Conservation (phyloP, 2,797 vertebrate species). For the Notamacropus eugenii region DNA sequence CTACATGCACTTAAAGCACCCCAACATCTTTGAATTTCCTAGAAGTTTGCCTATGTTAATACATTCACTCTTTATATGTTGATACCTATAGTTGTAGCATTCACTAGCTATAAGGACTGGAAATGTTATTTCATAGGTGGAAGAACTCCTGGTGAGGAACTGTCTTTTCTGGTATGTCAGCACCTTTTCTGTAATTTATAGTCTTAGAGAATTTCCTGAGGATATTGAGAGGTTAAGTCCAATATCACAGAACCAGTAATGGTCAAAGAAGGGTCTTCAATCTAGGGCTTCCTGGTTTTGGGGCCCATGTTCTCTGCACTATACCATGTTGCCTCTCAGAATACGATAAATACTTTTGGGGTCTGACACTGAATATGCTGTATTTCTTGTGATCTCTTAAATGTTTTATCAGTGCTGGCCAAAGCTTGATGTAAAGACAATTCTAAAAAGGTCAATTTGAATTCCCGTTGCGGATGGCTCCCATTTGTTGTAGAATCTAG, state of each 20-base stretch:
- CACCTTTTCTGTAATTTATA: not conserved
- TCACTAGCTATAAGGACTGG: constrained; percentile 57
- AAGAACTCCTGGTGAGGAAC: not conserved
- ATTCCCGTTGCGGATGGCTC: constrained; percentile 42
- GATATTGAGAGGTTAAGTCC: not conserved
- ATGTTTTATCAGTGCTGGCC: not conserved
- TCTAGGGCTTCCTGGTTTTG: not conserved
- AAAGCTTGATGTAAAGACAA: not conserved
- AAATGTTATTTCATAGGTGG: not conserved
- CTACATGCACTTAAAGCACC: constrained; percentile 47
- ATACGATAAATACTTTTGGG: constrained; percentile 59
- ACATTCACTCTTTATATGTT: constrained; percentile 58
- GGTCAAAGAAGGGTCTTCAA: not conserved
- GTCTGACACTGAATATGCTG: constrained; percentile 42
- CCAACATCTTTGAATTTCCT: constrained; percentile 51
- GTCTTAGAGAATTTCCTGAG: not conserved
- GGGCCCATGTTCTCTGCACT: not conserved
- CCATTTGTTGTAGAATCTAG: constrained; percentile 5
- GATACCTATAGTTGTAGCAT: constrained; percentile 43
- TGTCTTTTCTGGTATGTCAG: not conserved
- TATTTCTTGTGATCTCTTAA: constrained; percentile 51
- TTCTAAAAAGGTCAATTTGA: not conserved
- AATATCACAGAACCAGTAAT: not conserved
- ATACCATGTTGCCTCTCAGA: not conserved
- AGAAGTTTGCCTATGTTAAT: constrained; percentile 57